phyloP scores from a whole-genome alignment of 2,888 invertebrate species.

The Notodonta ziczac region DNA sequence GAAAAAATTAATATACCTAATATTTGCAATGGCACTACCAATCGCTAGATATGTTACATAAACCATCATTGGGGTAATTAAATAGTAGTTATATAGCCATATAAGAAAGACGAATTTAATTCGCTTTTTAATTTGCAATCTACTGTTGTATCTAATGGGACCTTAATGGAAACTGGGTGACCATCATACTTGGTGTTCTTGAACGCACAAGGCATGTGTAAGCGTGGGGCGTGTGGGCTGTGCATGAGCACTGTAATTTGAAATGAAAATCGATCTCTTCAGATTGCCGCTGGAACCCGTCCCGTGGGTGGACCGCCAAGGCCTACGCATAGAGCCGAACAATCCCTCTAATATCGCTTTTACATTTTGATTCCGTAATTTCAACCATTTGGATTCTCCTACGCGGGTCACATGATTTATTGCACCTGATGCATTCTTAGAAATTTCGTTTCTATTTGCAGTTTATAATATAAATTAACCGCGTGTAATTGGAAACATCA shows the following conservation, averaged over 20 bases:
- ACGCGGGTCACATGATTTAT: slow-evolving; percentile 58
- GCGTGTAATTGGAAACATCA: slow-evolving; percentile 11
- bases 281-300: slow-evolving; percentile 69
- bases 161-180: slow-evolving; percentile 57
- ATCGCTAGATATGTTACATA: slow-evolving; percentile 3
- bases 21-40: slow-evolving; percentile 18
- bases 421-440: slow-evolving; percentile 20
- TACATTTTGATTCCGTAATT: slow-evolving; percentile 56
- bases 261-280: slow-evolving; percentile 79
- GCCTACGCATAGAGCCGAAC: slow-evolving; percentile 63
- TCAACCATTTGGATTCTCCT: slow-evolving; percentile 51
- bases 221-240: slow-evolving; percentile 64
- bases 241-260: slow-evolving; percentile 68
- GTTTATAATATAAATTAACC: neutral
- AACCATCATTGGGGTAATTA: no score
- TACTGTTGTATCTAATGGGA: slow-evolving; percentile 34
- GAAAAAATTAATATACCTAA: neutral
- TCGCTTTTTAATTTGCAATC: slow-evolving; percentile 15
- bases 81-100: neutral
- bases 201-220: slow-evolving; percentile 66
- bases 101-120: neutral
- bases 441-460: neutral
- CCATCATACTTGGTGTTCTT: slow-evolving; percentile 54
- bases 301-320: slow-evolving; percentile 67
- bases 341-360: slow-evolving; percentile 54